Base-by-base conservation (phyloP, 2,797 vertebrate genomes). In the Pseudomugil gertrudae region DNA sequence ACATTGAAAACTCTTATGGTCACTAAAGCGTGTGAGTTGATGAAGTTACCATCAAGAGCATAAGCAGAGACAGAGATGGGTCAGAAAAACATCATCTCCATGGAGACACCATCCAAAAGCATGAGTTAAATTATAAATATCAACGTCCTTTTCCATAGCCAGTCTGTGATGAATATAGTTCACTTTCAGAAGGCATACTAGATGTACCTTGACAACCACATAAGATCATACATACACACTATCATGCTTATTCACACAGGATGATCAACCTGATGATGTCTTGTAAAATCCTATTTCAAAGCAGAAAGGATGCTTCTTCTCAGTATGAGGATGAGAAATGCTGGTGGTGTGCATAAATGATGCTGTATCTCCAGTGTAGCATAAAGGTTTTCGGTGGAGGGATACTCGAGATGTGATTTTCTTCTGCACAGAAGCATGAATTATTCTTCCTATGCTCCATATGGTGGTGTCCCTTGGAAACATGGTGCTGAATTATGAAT, bases 401-500 rank as follows among this genome's bases (percentile, higher is more conserved):
- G 59, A 72, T 40, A 36, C 51, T 29, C 48, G 56, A 65, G 71
- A 69, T 57, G 40, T 21, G 71, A 66, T 74, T 78, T 67, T 11
- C 11, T 60, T 61, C 62, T 40, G 62, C 70, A 43, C 27, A 54
- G 67, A 71, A 19, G 50, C 50, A 80, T 88, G 68, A 55, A 84
- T 89, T 78, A 90, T 88, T 72, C 63, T 81, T 71, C 51, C 48
- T 14, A 13, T 35, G 52, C 53, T 59, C 68, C 32, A 33, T 27
- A 47, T 52, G 6, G 9, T 23, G 23, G 33, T 61, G 38, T 69
- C 69, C 81, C 72, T 76, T 66, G 56, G 75, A 85, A 63, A 80
- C 60, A 57, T 52, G 43, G 9, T 56, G 66, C 66, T 93, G 13
- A 90, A 91, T 89, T 84, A 92, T 91, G 40, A 43, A 90, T 87